Evolutionary conservation across 2,888 invertebrate genomes (phyloP).

Genomic region (Sphaerophoria rueppellii): DNA sequence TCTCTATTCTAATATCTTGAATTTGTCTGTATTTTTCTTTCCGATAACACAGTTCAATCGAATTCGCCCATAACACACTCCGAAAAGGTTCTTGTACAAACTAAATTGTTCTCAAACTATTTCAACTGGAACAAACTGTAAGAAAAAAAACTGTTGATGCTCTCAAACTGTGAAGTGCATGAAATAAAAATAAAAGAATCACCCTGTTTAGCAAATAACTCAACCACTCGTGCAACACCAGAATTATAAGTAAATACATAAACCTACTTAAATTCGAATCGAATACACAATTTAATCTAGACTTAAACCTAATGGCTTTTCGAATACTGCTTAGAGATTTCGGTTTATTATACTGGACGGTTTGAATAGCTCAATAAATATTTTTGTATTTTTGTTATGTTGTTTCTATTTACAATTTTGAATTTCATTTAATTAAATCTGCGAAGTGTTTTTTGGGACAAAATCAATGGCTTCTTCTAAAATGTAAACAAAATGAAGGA

Average conservation of each 20-base stretch:
- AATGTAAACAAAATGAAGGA: not conserved
- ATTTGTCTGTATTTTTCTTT: not conserved
- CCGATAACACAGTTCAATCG: constrained; percentile 13
- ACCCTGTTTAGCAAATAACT: constrained; percentile 46
- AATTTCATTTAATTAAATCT: constrained; percentile 55
- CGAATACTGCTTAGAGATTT: constrained; percentile 83
- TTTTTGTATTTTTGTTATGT: constrained; percentile 32
- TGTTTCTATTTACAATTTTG: constrained; percentile 60
- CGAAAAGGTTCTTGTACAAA: not conserved
- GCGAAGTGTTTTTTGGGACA: constrained; percentile 54
- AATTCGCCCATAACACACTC: not conserved
- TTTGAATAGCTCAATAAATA: constrained; percentile 63
- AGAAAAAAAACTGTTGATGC: no score
- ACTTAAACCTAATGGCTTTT: constrained; percentile 82
- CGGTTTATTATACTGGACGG: constrained; percentile 82
- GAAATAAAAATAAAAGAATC: not conserved
- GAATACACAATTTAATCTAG: constrained; percentile 75
- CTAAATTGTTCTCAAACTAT: constrained; percentile 8
- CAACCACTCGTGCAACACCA: constrained; percentile 68
- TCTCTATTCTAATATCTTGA: no score
- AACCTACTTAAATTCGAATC: constrained; percentile 74
- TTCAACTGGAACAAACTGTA: not conserved
- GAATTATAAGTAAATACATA: constrained; percentile 53
- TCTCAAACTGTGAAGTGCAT: constrained; percentile 39
- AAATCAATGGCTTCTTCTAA: constrained; percentile 16